phyloP scores from a whole-genome alignment of 2,888 invertebrate species.

The Xanthorhoe spadicearia region DNA sequence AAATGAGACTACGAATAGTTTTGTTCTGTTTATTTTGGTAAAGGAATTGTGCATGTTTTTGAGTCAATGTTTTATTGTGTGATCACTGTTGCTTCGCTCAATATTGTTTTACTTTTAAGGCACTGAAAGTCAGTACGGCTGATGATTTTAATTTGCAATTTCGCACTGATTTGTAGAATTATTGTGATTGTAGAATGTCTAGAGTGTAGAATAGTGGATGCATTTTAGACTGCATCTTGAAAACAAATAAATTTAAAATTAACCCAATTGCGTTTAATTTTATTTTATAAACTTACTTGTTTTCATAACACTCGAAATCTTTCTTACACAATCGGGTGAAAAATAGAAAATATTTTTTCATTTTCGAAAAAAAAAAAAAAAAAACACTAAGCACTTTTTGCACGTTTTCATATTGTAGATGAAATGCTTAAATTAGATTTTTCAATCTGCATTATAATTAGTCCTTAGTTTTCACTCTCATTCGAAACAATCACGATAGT shows the following conservation, averaged over 20 bases:
- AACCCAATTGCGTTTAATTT: too few relatives aligned
- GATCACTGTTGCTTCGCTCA: constrained; percentile 74
- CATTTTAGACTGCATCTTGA: neutral
- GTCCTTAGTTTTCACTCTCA: neutral
- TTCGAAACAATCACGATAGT: constrained; percentile 41
- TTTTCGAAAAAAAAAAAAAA: neutral
- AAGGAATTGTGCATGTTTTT: constrained; percentile 61
- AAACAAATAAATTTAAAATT: neutral
- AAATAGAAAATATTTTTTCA: neutral
- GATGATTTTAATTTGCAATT: constrained; percentile 52
- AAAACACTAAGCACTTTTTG: neutral
- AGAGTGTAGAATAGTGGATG: constrained; percentile 1
- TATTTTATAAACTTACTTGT: too few relatives aligned
- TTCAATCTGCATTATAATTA: neutral
- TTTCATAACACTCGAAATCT: too few relatives aligned
- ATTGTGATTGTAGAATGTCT: constrained; percentile 48
- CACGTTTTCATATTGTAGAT: neutral
- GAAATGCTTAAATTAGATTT: neutral
- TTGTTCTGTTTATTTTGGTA: constrained; percentile 10
- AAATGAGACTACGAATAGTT: too few relatives aligned
- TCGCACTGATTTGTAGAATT: constrained; percentile 61
- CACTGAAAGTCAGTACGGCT: constrained; percentile 48
- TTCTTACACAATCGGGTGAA: neutral
- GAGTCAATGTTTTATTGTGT: constrained; percentile 59
- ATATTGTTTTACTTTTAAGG: constrained; percentile 41